These are phyloP conservation scores for Keiferia lycopersicella DNA, from an alignment of 2,888 invertebrate genomes.

Conservation along the genomic window DNA sequence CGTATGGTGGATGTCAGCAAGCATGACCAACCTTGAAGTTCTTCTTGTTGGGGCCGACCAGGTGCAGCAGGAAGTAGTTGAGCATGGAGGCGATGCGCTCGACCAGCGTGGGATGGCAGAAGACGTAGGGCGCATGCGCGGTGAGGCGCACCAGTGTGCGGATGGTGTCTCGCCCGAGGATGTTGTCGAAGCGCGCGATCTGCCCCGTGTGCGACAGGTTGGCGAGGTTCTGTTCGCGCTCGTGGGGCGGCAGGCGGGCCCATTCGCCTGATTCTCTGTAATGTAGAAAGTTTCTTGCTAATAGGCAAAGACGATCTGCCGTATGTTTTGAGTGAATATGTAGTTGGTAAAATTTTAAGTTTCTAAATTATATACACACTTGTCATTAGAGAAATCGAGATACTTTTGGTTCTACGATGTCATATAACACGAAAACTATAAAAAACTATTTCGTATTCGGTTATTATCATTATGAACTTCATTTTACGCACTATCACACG, in stretches of 20 bases:
- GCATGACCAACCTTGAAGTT: conserved; percentile 92
- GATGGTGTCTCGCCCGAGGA: conserved; percentile 94
- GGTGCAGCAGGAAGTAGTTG: conserved; percentile 94
- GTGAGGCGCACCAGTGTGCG: conserved; percentile 90
- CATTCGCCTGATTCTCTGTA: conserved; percentile 87
- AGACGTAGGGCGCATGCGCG: conserved; percentile 87
- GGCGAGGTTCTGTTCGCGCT: conserved; percentile 87
- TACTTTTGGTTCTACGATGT: no score
- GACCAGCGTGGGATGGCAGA: conserved; percentile 95
- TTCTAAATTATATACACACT: no score
- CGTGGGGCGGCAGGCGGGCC: conserved; percentile 84
- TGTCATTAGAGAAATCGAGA: no score
- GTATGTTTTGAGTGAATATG: no score
- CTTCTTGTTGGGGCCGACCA: conserved; percentile 95
- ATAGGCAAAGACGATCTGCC: no score
- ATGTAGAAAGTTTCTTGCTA: not conserved
- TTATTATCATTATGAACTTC: no score
- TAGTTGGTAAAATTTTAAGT: no score
- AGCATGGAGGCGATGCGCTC: conserved; percentile 97
- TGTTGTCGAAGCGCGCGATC: conserved; percentile 95
- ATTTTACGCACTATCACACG: no score
- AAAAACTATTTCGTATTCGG: no score
- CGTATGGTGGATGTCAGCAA: no score
- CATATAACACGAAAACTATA: no score
- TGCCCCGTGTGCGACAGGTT: conserved; percentile 89